These are phyloP conservation scores for Acanthosepion esculentum DNA, from an alignment of 2,888 invertebrate species.

Conservation along the genomic window DNA sequence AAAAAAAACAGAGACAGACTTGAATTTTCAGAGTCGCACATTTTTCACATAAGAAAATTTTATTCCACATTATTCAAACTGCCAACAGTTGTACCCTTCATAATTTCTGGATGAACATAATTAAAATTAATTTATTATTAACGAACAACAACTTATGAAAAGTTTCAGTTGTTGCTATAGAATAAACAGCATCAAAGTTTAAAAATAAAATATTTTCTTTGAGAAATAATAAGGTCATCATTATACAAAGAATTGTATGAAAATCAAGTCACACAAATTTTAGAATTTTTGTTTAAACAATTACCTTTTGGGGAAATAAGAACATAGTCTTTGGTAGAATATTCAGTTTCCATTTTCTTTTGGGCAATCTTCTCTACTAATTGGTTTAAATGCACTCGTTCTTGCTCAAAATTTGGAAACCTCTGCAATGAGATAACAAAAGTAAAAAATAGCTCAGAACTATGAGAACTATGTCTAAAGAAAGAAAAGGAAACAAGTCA, in stretches of 20 bases:
- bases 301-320: neutral
- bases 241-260: neutral
- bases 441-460: neutral
- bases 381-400: conserved; percentile 62
- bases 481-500: too few species aligned
- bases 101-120: too few species aligned
- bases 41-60: too few species aligned
- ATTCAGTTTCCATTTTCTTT: conserved; percentile 50
- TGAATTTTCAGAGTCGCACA: too few species aligned
- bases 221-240: neutral
- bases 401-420: conserved; percentile 62
- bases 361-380: conserved; percentile 61
- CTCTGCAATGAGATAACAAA: conserved; percentile 57
- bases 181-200: neutral
- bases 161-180: neutral
- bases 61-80: too few species aligned
- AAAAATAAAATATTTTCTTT: neutral
- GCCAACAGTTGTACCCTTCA: too few species aligned
- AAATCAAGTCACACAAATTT: neutral
- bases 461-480: too few species aligned
- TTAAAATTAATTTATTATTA: neutral
- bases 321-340: neutral
- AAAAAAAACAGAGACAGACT: too few species aligned
- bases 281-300: neutral
- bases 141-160: neutral